Conservation (phyloP, 1,140 invertebrate species). For the Glossosoma conforme region DNA sequence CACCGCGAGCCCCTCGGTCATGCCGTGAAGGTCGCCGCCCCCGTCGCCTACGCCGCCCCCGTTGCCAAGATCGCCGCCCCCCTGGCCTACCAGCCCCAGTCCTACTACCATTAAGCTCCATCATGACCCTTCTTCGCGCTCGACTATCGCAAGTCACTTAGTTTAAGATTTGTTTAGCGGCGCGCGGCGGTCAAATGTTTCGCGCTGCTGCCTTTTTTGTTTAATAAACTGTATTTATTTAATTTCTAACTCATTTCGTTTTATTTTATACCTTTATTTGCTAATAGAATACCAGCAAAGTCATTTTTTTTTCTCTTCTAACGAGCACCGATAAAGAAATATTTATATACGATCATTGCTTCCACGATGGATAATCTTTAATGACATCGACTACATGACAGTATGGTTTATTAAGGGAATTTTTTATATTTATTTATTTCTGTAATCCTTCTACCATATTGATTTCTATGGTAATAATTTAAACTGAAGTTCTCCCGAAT, state of each 20-base stretch:
- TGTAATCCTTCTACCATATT: no score
- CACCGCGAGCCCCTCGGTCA: constrained; percentile 36
- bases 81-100: constrained; percentile 29
- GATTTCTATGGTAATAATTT: no score
- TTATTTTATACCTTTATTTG: neutral
- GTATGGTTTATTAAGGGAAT: no score
- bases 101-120: constrained; percentile 22
- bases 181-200: neutral
- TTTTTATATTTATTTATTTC: no score
- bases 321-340: no score
- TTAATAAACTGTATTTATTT: constrained; percentile 10
- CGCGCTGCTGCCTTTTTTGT: neutral
- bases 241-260: neutral
- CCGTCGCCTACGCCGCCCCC: constrained; percentile 35
- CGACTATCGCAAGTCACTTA: constrained; percentile 11
- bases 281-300: no score
- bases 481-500: no score
- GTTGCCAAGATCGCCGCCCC: constrained; percentile 31
- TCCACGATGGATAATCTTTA: no score
- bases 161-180: constrained; percentile 4
- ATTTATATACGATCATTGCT: no score
- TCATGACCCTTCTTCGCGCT: neutral
- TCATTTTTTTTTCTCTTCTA: no score
- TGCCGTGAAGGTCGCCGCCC: constrained; percentile 33
- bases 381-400: no score